These are phyloP conservation scores for Acleris laterana DNA, from an alignment of 2,888 invertebrate species.

Conservation along the genomic window DNA sequence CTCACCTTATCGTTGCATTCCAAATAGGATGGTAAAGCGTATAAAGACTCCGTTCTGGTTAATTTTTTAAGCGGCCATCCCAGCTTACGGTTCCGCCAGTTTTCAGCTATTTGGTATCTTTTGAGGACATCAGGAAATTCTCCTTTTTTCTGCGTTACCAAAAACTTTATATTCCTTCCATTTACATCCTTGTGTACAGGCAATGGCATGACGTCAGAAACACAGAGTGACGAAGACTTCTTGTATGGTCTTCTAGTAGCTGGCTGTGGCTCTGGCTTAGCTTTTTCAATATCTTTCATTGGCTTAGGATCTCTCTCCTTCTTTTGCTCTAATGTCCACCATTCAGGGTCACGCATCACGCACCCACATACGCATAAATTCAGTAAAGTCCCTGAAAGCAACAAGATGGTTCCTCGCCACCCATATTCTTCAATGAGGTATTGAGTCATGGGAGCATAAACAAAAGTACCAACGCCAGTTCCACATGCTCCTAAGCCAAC, in stretches of 20 bases:
- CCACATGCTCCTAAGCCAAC: slow-evolving; percentile 95
- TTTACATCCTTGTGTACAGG: slow-evolving; percentile 10
- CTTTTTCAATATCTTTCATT: slow-evolving; percentile 42
- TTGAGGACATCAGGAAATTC: slow-evolving; percentile 19
- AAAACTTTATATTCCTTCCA: slow-evolving; percentile 17
- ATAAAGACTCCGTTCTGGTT: slow-evolving; percentile 84
- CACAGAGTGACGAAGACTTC: slow-evolving; percentile 79
- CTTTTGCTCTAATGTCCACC: slow-evolving; percentile 88
- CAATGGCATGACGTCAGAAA: slow-evolving; percentile 52
- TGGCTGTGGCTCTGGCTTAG: slow-evolving; percentile 50
- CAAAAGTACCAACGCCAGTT: slow-evolving; percentile 94
- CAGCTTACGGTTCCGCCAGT: slow-evolving; percentile 2
- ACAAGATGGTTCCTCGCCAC: slow-evolving; percentile 93
- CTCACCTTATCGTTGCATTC: slow-evolving; percentile 88
- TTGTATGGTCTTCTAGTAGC: slow-evolving; percentile 65
- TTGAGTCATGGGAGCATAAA: slow-evolving; percentile 94
- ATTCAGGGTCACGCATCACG: slow-evolving; percentile 94
- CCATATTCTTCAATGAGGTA: slow-evolving; percentile 90
- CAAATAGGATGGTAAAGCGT: slow-evolving; percentile 90
- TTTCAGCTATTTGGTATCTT: slow-evolving; percentile 20
- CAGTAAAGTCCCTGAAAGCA: slow-evolving; percentile 92
- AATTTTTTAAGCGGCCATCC: slow-evolving; percentile 31
- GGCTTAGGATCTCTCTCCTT: slow-evolving; percentile 57
- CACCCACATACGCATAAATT: slow-evolving; percentile 94
- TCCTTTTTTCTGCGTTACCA: slow-evolving; percentile 15